These are phyloP conservation scores for Sphaerophoria rueppellii DNA, from an alignment of 2,888 invertebrate genomes.

Conservation along the genomic window DNA sequence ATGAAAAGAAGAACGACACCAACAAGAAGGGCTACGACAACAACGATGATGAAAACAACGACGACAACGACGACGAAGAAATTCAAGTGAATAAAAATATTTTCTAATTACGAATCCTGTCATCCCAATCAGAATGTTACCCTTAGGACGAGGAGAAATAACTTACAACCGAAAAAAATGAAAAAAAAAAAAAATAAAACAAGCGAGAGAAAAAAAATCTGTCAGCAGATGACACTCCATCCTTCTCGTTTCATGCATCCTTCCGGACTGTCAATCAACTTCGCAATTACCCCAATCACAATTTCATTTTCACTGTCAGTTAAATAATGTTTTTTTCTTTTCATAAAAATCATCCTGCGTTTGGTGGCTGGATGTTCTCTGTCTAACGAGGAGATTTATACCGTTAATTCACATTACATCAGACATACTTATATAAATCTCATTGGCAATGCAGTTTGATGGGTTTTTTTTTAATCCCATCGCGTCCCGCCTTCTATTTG, in stretches of 20 bases:
- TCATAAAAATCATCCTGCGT: neutral
- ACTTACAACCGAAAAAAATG: neutral
- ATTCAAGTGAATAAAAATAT: conserved; percentile 55
- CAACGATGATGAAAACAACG: neutral
- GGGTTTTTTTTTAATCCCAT: conserved; percentile 49
- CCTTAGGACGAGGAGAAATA: conserved; percentile 5
- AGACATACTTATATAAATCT: neutral
- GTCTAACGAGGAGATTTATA: too few species aligned
- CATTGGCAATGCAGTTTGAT: conserved; percentile 42
- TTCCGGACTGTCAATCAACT: conserved; percentile 62
- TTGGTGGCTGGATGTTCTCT: neutral
- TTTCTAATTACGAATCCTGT: conserved; percentile 67
- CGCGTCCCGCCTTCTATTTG: conserved; percentile 46
- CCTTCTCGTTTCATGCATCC: conserved; percentile 44
- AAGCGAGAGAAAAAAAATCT: conserved; percentile 23
- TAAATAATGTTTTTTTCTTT: conserved; percentile 17
- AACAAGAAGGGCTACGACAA: neutral
- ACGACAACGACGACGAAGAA: conserved; percentile 3
- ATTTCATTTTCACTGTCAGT: conserved; percentile 50
- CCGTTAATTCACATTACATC: conserved; percentile 36
- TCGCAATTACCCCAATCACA: conserved; percentile 63
- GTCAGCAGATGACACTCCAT: conserved; percentile 52
- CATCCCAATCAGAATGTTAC: conserved; percentile 47
- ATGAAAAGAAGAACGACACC: neutral
- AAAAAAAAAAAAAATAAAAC: neutral